Conservation (phyloP, 2,797 vertebrate genomes). For the Pampus argenteus region DNA sequence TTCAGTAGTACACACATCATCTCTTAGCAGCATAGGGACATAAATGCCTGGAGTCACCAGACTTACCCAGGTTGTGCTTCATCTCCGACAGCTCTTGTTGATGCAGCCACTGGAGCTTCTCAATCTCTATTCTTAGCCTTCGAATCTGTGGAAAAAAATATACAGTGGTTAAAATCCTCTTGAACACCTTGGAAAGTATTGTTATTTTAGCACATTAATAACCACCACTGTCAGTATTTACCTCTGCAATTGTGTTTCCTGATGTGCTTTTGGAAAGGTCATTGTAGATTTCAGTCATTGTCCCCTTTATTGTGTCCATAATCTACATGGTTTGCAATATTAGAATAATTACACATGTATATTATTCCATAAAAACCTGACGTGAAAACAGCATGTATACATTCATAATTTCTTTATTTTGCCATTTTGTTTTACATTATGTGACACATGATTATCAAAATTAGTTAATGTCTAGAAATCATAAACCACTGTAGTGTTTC, state of each 20-base stretch:
- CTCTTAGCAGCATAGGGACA: background rate
- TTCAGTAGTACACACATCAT: background rate
- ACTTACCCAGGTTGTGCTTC: constrained; percentile 96
- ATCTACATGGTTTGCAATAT: constrained; percentile 84
- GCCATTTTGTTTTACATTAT: background rate
- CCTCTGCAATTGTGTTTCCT: constrained; percentile 97
- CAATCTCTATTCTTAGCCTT: constrained; percentile 96
- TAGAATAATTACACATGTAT: background rate
- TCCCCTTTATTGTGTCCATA: constrained; percentile 98
- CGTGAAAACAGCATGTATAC: background rate
- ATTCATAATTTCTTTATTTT: background rate
- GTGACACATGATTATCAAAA: background rate
- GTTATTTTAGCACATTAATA: background rate
- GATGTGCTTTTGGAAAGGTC: constrained; percentile 97
- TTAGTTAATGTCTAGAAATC: background rate
- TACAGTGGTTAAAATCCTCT: background rate
- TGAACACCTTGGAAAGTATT: background rate
- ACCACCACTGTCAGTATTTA: constrained; percentile 54
- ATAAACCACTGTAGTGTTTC: background rate
- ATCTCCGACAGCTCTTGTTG: constrained; percentile 98
- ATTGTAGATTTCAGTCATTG: constrained; percentile 99
- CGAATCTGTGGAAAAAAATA: constrained; percentile 87
- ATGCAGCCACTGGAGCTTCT: constrained; percentile 98
- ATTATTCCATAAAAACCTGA: constrained; percentile 4
- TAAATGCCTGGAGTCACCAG: constrained; percentile 6